Evolutionary conservation across 2,113 vertebrate species (phyloP).

Genomic region (Salvelinus namaycush): DNA sequence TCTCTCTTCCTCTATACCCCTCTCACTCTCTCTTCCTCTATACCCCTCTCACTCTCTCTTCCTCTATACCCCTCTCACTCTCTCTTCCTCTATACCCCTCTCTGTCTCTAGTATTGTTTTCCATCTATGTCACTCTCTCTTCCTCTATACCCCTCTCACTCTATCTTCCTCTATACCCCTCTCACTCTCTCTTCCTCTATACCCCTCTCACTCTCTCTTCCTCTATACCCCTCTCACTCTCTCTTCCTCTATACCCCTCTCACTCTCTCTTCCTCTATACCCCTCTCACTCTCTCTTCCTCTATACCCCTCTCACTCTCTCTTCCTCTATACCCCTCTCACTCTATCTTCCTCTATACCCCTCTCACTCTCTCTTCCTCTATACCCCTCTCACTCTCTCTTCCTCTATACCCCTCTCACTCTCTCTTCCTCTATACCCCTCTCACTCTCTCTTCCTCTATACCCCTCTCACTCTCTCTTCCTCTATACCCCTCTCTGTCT

Average conservation of each 20-base stretch:
- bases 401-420: not conserved
- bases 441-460: not conserved
- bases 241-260: not conserved
- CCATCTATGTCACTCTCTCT: too few relatives aligned
- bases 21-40: not conserved
- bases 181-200: not conserved
- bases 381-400: not conserved
- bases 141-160: too few relatives aligned
- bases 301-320: not conserved
- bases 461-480: not conserved
- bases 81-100: too few relatives aligned
- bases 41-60: not conserved
- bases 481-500: too few relatives aligned
- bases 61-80: not conserved
- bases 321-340: too few relatives aligned
- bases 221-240: not conserved
- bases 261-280: too few relatives aligned
- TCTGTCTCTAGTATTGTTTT: constrained; percentile 24
- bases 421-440: too few relatives aligned
- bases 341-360: too few relatives aligned
- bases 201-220: not conserved
- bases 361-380: not conserved
- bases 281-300: not conserved
- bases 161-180: too few relatives aligned
- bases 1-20: too few relatives aligned